phyloP scores from a whole-genome alignment of 2,113 vertebrate genomes.

The Paratilapia polleni region DNA sequence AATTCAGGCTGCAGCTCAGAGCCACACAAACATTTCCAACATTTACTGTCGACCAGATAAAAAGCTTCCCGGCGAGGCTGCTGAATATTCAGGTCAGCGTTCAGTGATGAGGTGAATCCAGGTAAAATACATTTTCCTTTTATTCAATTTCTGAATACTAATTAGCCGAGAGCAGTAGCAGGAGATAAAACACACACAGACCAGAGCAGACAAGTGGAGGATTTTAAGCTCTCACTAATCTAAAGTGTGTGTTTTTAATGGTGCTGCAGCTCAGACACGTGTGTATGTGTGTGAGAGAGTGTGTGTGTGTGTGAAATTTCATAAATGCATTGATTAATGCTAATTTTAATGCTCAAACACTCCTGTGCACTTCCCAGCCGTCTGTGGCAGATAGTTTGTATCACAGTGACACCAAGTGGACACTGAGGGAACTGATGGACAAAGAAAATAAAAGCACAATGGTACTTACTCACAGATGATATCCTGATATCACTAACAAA shows the following conservation, averaged over 20 bases:
- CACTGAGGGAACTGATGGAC: not conserved
- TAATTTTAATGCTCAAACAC: not conserved
- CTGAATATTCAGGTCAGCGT: conserved; percentile 1
- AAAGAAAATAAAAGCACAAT: not conserved
- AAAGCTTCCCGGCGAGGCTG: not conserved
- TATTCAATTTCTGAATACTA: not conserved
- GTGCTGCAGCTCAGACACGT: not conserved
- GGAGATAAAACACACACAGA: conserved; percentile 1
- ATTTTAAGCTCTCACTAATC: not conserved
- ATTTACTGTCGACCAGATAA: not conserved
- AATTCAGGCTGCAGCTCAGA: not conserved
- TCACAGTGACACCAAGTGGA: conserved; percentile 49
- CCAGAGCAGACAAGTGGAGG: not conserved
- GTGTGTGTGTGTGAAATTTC: not conserved
- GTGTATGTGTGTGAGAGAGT: not conserved
- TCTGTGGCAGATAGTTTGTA: not conserved
- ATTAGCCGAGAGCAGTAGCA: not conserved
- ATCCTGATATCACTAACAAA: not conserved
- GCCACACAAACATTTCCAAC: not conserved
- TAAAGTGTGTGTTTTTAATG: not conserved
- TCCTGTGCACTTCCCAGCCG: not conserved
- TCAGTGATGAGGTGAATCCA: conserved; percentile 8
- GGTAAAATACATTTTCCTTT: not conserved
- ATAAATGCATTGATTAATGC: not conserved
- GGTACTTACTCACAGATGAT: not conserved